A percentile compares a stretch with the other conserved stretches of the same genome.
phyloP scores from a whole-genome alignment of 1,140 invertebrate species.

The Lycorma delicatula region DNA sequence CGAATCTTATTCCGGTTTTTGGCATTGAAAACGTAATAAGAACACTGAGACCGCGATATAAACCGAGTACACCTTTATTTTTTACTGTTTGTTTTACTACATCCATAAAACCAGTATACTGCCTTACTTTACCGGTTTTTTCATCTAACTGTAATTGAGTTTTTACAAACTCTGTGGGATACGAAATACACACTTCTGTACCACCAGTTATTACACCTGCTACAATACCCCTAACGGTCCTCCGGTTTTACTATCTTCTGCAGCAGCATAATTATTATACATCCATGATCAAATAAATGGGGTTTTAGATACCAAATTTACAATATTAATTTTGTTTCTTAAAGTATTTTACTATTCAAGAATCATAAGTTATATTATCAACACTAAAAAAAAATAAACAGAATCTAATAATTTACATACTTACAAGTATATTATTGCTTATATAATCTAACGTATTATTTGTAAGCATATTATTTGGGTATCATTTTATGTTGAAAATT shows the following conservation, averaged over 20 bases:
- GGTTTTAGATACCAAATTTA: too few relatives aligned
- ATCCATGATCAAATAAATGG: conserved; percentile 53
- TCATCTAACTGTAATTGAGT: conserved; percentile 98
- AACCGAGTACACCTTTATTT: conserved; percentile 77
- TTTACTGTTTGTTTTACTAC: conserved; percentile 91
- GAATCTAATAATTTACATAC: too few relatives aligned
- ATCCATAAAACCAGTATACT: conserved; percentile 84
- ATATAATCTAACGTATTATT: too few relatives aligned
- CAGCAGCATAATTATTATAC: conserved; percentile 52
- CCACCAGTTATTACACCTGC: conserved; percentile 75
- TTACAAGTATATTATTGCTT: too few relatives aligned
- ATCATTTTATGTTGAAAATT: too few relatives aligned
- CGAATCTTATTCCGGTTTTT: conserved; percentile 95
- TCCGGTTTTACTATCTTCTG: too few relatives aligned
- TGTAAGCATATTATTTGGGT: too few relatives aligned
- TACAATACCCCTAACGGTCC: conserved; percentile 19
- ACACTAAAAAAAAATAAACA: too few relatives aligned
- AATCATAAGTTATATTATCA: too few relatives aligned
- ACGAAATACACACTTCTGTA: conserved; percentile 98
- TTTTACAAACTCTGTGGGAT: conserved; percentile 99
- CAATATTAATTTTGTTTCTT: too few relatives aligned
- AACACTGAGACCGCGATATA: conserved; percentile 93
- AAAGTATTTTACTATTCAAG: too few relatives aligned
- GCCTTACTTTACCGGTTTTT: conserved; percentile 60
- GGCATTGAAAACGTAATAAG: conserved; percentile 95